Evolutionary conservation across 2,113 vertebrate species (phyloP).

Genomic region (Dromiciops gliroides): DNA sequence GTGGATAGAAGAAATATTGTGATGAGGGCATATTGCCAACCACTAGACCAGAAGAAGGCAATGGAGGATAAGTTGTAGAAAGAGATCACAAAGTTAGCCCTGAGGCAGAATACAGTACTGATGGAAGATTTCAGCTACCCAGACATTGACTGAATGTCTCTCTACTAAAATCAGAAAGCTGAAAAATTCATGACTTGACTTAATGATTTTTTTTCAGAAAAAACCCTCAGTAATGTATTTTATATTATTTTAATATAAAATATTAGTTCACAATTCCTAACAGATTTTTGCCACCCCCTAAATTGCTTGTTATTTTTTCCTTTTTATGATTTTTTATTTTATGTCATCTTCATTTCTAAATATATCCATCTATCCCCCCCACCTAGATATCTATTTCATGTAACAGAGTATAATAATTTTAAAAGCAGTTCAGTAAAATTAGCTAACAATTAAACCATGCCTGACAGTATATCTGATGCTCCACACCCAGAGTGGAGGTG

Average conservation of each 20-base stretch:
- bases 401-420: not conserved
- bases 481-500: not conserved
- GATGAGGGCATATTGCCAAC: not conserved
- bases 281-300: not conserved
- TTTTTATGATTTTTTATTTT: not conserved
- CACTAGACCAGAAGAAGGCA: not conserved
- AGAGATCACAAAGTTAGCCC: not conserved
- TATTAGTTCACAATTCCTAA: not conserved
- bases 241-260: not conserved
- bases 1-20: not conserved
- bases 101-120: not conserved
- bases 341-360: not conserved
- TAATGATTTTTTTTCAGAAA: not conserved
- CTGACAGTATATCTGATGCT: not conserved
- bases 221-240: not conserved
- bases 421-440: not conserved
- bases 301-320: not conserved
- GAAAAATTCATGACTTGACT: not conserved
- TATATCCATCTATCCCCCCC: not conserved
- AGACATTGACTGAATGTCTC: not conserved
- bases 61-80: not conserved
- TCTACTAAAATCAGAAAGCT: not conserved
- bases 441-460: not conserved
- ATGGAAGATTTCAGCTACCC: not conserved
- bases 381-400: not conserved